Conservation (phyloP, 92 coral and sea anemone species). For the Paragorgia papillata region DNA sequence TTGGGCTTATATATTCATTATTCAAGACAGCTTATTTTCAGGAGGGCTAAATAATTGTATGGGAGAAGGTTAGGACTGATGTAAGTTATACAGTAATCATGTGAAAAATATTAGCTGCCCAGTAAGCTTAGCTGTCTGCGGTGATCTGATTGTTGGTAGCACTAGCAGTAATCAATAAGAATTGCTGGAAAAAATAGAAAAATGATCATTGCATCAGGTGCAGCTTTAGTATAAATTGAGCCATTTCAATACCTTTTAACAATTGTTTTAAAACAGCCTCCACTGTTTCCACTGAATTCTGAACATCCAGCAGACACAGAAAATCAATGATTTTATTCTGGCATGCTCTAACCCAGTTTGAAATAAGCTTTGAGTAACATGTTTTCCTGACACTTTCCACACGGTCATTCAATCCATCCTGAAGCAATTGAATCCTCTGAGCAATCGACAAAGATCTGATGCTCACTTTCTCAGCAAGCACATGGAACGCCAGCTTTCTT, state of each 20-base stretch:
- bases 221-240: too few relatives aligned
- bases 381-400: conserved; percentile 67
- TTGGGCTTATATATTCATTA: too few relatives aligned
- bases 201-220: too few relatives aligned
- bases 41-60: too few relatives aligned
- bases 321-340: conserved; percentile 70
- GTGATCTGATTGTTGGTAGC: too few relatives aligned
- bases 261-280: conserved; percentile 70
- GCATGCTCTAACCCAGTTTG: conserved; percentile 72
- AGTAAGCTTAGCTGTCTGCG: too few relatives aligned
- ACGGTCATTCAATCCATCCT: conserved; percentile 86
- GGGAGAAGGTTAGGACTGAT: too few relatives aligned
- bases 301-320: conserved; percentile 76
- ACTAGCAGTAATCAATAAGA: too few relatives aligned
- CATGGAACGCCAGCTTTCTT: conserved; percentile 76
- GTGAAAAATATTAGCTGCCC: too few relatives aligned
- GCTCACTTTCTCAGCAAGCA: conserved; percentile 77
- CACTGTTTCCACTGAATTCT: conserved; percentile 72
- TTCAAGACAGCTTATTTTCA: too few relatives aligned
- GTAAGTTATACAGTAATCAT: too few relatives aligned
- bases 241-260: conserved; percentile 89
- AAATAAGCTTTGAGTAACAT: conserved; percentile 67
- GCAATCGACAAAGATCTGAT: conserved; percentile 87
- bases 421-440: conserved; percentile 78
- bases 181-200: too few relatives aligned